Conservation (phyloP, 23 tunicate species). For the Trididemnum nubilum region DNA sequence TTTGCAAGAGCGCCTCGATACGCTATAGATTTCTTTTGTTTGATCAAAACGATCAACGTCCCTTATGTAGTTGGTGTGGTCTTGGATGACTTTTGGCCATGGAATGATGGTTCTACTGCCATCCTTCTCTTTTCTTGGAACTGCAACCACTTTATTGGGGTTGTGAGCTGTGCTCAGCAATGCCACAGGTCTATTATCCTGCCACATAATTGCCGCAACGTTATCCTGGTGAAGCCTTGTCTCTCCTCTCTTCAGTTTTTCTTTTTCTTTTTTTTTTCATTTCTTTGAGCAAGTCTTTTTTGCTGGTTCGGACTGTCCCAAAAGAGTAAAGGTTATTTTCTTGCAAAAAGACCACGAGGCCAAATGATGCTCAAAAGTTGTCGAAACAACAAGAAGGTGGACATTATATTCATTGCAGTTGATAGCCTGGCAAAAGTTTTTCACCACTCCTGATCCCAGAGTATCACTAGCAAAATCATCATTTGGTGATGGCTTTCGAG, state of each 20-base stretch:
- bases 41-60: constrained; percentile 31
- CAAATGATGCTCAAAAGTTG: no score
- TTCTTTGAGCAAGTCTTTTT: no score
- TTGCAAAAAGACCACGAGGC: no score
- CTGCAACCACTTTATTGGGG: not conserved
- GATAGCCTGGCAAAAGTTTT: not conserved
- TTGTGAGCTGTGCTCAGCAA: constrained; percentile 5
- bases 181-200: constrained; percentile 4
- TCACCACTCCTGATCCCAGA: not conserved
- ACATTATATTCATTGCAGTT: not conserved
- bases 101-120: not conserved
- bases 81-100: constrained; percentile 13
- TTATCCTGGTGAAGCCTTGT: not conserved
- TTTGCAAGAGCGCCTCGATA: not conserved
- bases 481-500: not conserved
- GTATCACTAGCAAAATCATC: not conserved
- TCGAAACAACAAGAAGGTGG: not conserved
- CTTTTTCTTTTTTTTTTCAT: no score
- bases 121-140: not conserved
- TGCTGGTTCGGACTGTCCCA: not conserved
- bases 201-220: not conserved
- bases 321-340: no score
- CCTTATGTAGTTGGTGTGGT: not conserved
- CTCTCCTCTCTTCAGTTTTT: not conserved
- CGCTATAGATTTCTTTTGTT: not conserved